Conservation (phyloP, 2,888 invertebrate genomes). For the Torymus texanus region DNA sequence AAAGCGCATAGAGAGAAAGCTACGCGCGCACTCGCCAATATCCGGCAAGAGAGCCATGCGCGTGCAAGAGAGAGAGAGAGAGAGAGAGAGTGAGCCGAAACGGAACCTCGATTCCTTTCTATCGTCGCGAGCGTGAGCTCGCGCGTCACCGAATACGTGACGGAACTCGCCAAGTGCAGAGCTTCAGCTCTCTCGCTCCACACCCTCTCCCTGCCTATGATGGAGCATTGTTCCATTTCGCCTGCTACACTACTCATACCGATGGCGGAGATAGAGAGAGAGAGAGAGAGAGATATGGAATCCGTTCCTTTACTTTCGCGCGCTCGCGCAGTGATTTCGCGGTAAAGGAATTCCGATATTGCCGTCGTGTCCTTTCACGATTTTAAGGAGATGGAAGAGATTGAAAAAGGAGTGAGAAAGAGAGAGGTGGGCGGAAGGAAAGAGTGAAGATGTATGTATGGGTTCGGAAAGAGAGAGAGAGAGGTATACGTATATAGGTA, state of each 20-base stretch:
- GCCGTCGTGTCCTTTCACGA: conserved; percentile 43
- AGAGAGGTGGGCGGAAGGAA: conserved; percentile 2
- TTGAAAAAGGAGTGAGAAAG: conserved; percentile 7
- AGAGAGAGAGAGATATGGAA: neutral
- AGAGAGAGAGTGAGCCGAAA: conserved; percentile 48
- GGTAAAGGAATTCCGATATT: conserved; percentile 54
- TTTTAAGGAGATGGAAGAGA: conserved; percentile 40
- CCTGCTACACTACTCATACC: conserved; percentile 53
- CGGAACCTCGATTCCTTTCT: conserved; percentile 59
- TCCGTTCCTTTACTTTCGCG: conserved; percentile 19
- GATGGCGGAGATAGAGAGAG: conserved; percentile 15
- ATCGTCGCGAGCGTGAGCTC: conserved; percentile 46
- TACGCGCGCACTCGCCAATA: conserved; percentile 56
- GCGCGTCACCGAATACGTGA: conserved; percentile 60
- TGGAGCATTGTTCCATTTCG: conserved; percentile 60
- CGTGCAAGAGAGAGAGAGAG: neutral
- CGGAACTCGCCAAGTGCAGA: conserved; percentile 57
- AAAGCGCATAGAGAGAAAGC: conserved; percentile 2
- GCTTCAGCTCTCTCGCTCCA: conserved; percentile 28
- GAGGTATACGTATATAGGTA: no score
- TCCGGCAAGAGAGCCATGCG: conserved; percentile 38
- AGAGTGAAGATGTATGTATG: neutral
- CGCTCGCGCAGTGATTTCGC: conserved; percentile 45
- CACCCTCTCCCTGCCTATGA: conserved; percentile 21
- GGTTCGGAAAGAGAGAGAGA: no score